phyloP scores from a whole-genome alignment of 2,888 invertebrate species.

The Lysandra bellargus region DNA sequence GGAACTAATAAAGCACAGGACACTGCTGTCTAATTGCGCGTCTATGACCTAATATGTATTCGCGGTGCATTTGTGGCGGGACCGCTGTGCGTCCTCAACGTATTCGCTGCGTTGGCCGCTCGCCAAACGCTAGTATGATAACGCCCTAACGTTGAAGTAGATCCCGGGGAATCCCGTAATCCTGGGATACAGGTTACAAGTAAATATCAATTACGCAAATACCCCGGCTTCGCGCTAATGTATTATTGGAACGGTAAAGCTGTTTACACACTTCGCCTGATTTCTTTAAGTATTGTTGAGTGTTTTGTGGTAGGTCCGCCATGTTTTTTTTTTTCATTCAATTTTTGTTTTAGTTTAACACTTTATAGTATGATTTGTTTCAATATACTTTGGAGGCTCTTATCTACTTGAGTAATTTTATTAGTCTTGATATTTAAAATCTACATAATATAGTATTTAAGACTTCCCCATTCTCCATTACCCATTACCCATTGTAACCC shows the following conservation, averaged over 20 bases:
- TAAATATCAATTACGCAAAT: constrained; percentile 80
- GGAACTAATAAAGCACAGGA: too few species aligned
- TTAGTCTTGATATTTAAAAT: too few species aligned
- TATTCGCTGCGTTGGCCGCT: background rate
- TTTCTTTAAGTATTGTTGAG: background rate
- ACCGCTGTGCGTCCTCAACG: too few species aligned
- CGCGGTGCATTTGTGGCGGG: too few species aligned
- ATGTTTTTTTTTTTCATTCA: background rate
- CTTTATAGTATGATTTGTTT: too few species aligned
- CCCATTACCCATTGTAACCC: too few species aligned
- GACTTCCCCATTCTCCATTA: too few species aligned
- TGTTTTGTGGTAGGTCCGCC: background rate
- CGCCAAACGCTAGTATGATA: background rate
- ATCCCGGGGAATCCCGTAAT: constrained; percentile 55
- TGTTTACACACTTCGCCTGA: background rate
- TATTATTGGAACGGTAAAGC: constrained; percentile 44
- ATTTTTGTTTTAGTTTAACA: background rate
- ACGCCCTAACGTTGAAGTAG: constrained; percentile 46
- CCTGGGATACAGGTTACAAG: constrained; percentile 76
- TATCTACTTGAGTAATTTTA: too few species aligned
- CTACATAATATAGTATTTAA: too few species aligned
- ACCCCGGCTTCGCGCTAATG: constrained; percentile 62
- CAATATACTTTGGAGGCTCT: too few species aligned
- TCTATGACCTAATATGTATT: too few species aligned
- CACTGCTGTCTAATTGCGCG: too few species aligned